phyloP scores from a whole-genome alignment of 1,140 invertebrate species.

The Acromyrmex charruanus region DNA sequence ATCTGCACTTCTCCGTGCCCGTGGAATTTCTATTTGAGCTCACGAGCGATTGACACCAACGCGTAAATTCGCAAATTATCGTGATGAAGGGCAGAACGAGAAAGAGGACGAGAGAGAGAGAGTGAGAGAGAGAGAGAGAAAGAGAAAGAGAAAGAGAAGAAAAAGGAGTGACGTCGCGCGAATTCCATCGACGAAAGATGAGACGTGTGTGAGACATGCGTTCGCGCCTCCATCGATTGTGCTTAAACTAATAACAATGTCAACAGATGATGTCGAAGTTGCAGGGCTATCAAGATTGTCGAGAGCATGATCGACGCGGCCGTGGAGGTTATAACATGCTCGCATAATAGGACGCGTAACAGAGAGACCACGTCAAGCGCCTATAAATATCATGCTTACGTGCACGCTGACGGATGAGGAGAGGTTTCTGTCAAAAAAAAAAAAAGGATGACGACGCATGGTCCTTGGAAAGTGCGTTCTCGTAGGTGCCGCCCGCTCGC shows the following conservation, averaged over 20 bases:
- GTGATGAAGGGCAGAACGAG: neutral
- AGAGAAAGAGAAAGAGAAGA: neutral
- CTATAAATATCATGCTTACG: conserved; percentile 62
- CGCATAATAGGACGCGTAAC: conserved; percentile 24
- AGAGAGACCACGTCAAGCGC: neutral
- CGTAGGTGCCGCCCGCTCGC: conserved; percentile 64
- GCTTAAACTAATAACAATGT: neutral
- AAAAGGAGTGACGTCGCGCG: neutral
- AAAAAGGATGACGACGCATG: conserved; percentile 53
- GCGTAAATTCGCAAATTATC: neutral
- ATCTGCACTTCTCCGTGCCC: no score
- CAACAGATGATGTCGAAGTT: neutral
- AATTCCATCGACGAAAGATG: neutral
- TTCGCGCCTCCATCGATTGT: neutral
- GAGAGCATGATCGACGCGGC: neutral
- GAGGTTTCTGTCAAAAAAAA: conserved; percentile 63
- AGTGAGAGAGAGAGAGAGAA: neutral
- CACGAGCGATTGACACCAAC: neutral
- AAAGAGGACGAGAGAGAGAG: neutral
- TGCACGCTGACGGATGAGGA: conserved; percentile 39
- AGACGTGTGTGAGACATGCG: neutral
- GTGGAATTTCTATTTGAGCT: neutral
- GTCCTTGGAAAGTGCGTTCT: conserved; percentile 48
- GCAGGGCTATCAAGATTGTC: neutral
- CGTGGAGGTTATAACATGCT: conserved; percentile 65